These are phyloP conservation scores for Manis crassicaudata DNA, from an alignment of 2,797 vertebrate species.

Conservation along the genomic window DNA sequence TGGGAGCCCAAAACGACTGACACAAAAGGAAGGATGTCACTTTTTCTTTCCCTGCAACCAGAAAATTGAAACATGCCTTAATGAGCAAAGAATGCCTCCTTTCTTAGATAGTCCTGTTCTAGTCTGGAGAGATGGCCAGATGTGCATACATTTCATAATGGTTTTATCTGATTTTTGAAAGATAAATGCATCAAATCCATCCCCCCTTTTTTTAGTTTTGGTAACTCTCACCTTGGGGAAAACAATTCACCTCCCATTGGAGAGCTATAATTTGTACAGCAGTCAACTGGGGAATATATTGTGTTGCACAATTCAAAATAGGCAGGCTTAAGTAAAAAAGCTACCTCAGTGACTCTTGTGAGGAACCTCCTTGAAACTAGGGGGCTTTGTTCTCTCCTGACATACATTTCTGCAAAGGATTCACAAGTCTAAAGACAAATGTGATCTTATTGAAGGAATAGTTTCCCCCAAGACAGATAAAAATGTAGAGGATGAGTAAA, in stretches of 20 bases:
- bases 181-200: not conserved
- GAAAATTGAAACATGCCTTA: not conserved
- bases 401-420: not conserved
- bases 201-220: not conserved
- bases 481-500: not conserved
- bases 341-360: not conserved
- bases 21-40: not conserved
- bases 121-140: not conserved
- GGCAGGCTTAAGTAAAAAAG: not conserved
- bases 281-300: not conserved
- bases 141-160: not conserved
- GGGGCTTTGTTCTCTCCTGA: not conserved
- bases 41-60: not conserved
- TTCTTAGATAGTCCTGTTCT: not conserved
- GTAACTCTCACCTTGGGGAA: not conserved
- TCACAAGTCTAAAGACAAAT: conserved; percentile 11
- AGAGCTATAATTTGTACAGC: not conserved
- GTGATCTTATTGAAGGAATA: not conserved
- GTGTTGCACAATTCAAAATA: not conserved
- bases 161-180: not conserved
- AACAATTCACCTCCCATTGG: not conserved
- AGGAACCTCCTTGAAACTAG: not conserved
- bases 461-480: conserved; percentile 41
- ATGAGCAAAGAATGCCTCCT: not conserved
- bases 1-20: not conserved